phyloP scores from a whole-genome alignment of 2,113 vertebrate genomes.

The Coryphaenoides rupestris region DNA sequence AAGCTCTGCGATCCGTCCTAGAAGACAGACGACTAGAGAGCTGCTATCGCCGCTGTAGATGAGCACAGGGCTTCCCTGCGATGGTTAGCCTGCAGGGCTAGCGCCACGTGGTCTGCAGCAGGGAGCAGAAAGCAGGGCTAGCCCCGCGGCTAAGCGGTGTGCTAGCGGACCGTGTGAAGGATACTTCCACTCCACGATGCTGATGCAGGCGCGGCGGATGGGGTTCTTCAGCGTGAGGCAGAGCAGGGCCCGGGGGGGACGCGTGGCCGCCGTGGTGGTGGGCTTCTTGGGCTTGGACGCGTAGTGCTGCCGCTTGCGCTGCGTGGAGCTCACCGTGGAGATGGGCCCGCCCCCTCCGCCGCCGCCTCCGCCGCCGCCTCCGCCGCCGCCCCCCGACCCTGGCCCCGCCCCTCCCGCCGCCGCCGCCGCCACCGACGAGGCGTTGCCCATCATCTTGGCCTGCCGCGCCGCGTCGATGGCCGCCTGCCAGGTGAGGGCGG shows the following conservation, averaged over 20 bases:
- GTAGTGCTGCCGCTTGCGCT: constrained; percentile 92
- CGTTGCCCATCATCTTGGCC: constrained; percentile 92
- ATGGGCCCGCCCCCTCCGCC: constrained; percentile 79
- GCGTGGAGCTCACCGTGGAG: constrained; percentile 93
- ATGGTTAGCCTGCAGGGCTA: too few relatives aligned
- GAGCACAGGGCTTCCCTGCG: too few relatives aligned
- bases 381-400: constrained; percentile 42
- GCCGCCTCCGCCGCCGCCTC: constrained; percentile 1
- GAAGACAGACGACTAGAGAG: too few relatives aligned
- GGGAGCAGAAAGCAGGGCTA: too few relatives aligned
- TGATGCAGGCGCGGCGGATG: constrained; percentile 95
- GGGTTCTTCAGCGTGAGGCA: constrained; percentile 98
- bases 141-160: too few relatives aligned
- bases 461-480: constrained; percentile 95
- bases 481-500: constrained; percentile 95
- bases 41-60: too few relatives aligned
- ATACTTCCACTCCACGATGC: constrained; percentile 99
- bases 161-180: constrained; percentile 68
- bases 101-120: too few relatives aligned
- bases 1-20: too few relatives aligned
- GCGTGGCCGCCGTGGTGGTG: constrained; percentile 84
- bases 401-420: constrained; percentile 48
- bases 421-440: constrained; percentile 25
- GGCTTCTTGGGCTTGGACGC: constrained; percentile 95
- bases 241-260: constrained; percentile 91